Conservation (phyloP, 92 coral and sea anemone species). For the Pocillopora meandrina region DNA sequence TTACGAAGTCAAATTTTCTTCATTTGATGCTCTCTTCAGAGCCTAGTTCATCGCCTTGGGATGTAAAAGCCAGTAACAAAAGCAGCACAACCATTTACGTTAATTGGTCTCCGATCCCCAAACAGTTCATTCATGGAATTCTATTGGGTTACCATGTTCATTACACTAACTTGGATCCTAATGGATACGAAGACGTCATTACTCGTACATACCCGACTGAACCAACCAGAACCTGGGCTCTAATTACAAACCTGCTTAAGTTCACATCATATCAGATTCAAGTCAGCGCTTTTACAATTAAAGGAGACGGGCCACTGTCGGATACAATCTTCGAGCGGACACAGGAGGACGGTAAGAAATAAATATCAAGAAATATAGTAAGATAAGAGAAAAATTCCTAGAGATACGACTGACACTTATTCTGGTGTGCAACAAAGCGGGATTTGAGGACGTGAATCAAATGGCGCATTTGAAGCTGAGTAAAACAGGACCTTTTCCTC, state of each 20-base stretch:
- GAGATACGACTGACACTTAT: too few relatives aligned
- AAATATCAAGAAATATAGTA: not conserved
- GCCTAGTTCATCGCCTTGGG: conserved; percentile 72
- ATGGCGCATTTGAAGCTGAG: too few relatives aligned
- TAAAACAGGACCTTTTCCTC: too few relatives aligned
- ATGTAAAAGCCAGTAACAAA: conserved; percentile 57
- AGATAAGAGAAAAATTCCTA: too few relatives aligned
- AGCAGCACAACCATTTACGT: conserved; percentile 78
- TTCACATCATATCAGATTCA: conserved; percentile 71
- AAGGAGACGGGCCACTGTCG: conserved; percentile 73
- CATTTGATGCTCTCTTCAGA: conserved; percentile 21
- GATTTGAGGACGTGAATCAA: too few relatives aligned
- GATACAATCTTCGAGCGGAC: conserved; percentile 52
- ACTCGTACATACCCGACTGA: conserved; percentile 28
- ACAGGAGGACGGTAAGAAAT: conserved; percentile 81
- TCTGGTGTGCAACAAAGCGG: too few relatives aligned
- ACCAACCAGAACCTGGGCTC: conserved; percentile 33
- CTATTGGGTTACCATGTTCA: conserved; percentile 70
- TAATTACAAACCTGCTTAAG: conserved; percentile 56
- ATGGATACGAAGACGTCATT: conserved; percentile 24
- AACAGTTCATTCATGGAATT: conserved; percentile 63
- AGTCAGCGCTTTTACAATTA: conserved; percentile 77
- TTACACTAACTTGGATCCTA: conserved; percentile 43
- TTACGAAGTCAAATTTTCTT: too few relatives aligned
- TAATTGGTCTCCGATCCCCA: conserved; percentile 79